phyloP scores from a whole-genome alignment of 2,888 invertebrate genomes.

The Lasius platythorax region DNA sequence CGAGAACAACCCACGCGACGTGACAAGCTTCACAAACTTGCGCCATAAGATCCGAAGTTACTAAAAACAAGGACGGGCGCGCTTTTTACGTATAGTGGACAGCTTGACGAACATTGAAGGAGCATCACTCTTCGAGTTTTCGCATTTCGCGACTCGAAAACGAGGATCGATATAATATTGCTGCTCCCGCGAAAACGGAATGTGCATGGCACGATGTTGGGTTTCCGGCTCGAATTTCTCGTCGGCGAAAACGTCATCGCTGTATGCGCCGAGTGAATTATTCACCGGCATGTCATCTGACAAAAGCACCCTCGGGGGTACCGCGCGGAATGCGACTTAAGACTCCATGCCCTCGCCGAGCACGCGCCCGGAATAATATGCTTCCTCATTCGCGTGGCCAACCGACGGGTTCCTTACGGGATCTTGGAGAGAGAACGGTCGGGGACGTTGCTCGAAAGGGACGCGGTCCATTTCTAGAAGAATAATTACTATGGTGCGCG shows the following conservation, averaged over 20 bases:
- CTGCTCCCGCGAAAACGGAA: neutral
- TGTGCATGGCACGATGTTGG: neutral
- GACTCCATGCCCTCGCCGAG: constrained; percentile 65
- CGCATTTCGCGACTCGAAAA: constrained; percentile 1
- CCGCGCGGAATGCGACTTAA: constrained; percentile 73
- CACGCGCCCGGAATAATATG: constrained; percentile 72
- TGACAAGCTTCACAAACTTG: constrained; percentile 38
- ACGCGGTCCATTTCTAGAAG: constrained; percentile 59
- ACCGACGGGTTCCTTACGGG: constrained; percentile 46
- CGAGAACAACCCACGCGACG: constrained; percentile 29
- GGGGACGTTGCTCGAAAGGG: neutral
- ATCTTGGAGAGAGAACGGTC: neutral
- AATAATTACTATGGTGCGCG: constrained; percentile 37
- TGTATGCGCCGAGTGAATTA: constrained; percentile 72
- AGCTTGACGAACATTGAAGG: constrained; percentile 16
- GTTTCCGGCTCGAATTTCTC: constrained; percentile 58
- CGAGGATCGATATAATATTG: neutral
- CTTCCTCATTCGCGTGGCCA: constrained; percentile 65
- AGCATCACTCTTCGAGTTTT: neutral
- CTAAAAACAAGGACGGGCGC: neutral
- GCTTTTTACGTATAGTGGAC: constrained; percentile 11
- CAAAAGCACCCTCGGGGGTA: constrained; percentile 71
- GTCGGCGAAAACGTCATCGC: constrained; percentile 64
- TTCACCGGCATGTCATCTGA: constrained; percentile 76
- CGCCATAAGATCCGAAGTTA: constrained; percentile 31